Percentiles rank a stretch among this genome's conserved stretches.
Conservation (phyloP, 2,888 invertebrate genomes). For the Scrobipalpa costella region DNA sequence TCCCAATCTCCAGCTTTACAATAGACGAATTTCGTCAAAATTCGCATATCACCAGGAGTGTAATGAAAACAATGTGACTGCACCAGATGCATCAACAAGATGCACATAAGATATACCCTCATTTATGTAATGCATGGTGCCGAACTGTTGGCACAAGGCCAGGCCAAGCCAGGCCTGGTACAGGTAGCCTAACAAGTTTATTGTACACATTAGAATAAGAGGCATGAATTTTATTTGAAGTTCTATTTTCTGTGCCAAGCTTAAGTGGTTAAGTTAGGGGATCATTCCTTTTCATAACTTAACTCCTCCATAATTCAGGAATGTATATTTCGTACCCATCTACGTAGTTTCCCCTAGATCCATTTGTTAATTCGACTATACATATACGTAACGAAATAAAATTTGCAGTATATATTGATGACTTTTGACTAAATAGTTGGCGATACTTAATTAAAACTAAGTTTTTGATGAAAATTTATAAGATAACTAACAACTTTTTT, state of each 20-base stretch:
- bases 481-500: no score
- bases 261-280: background rate
- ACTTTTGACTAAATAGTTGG: no score
- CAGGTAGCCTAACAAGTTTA: background rate
- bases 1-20: background rate
- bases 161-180: background rate
- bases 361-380: no score
- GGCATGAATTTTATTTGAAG: background rate
- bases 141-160: constrained; percentile 23
- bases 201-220: background rate
- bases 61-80: background rate
- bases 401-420: no score
- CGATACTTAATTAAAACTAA: no score
- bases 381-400: no score
- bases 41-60: background rate
- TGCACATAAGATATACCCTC: constrained; percentile 29
- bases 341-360: no score
- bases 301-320: no score
- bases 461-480: no score
- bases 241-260: constrained; percentile 1
- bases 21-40: background rate
- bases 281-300: no score
- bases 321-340: no score
- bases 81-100: background rate
- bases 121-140: constrained; percentile 32